Percentiles rank a stretch among this genome's conserved stretches.
These are phyloP conservation scores for Coleophora deauratella DNA, from an alignment of 2,888 invertebrate genomes.

Conservation along the genomic window DNA sequence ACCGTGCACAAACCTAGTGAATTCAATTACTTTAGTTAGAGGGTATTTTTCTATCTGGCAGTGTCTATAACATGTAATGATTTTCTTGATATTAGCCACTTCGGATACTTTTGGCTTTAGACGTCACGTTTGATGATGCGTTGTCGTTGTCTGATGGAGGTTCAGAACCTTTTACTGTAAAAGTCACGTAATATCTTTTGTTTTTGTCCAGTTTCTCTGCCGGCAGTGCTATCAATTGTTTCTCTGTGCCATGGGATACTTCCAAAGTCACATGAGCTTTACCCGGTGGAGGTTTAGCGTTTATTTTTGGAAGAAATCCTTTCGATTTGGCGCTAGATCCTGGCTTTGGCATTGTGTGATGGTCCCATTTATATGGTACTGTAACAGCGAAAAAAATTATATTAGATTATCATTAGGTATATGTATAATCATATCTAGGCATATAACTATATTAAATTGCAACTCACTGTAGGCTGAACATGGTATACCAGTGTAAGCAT, in stretches of 20 bases:
- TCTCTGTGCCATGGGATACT: conserved; percentile 87
- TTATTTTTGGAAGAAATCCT: conserved; percentile 81
- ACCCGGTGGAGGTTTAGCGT: conserved; percentile 50
- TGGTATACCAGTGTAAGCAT: conserved; percentile 92
- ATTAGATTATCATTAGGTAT: too few relatives aligned
- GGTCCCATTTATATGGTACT: conserved; percentile 85
- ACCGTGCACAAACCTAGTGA: too few relatives aligned
- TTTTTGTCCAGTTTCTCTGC: conserved; percentile 90
- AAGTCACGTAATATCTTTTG: conserved; percentile 93
- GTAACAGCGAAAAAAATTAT: conserved; percentile 36
- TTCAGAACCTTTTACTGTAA: conserved; percentile 87
- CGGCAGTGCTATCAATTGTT: conserved; percentile 90
- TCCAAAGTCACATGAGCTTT: conserved; percentile 81
- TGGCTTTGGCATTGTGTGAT: conserved; percentile 85
- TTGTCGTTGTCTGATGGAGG: conserved; percentile 72
- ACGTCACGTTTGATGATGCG: conserved; percentile 50
- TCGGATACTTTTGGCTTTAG: conserved; percentile 54
- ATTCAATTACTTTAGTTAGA: too few relatives aligned
- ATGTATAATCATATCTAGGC: too few relatives aligned
- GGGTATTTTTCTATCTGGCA: too few relatives aligned
- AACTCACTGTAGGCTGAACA: conserved; percentile 90
- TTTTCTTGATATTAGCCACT: conserved; percentile 30
- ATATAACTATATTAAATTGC: too few relatives aligned
- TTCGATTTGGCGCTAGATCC: conserved; percentile 56
- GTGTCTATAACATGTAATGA: too few relatives aligned